Base-by-base conservation (phyloP, 2,797 vertebrate species). In the Poeciliopsis turneri region DNA sequence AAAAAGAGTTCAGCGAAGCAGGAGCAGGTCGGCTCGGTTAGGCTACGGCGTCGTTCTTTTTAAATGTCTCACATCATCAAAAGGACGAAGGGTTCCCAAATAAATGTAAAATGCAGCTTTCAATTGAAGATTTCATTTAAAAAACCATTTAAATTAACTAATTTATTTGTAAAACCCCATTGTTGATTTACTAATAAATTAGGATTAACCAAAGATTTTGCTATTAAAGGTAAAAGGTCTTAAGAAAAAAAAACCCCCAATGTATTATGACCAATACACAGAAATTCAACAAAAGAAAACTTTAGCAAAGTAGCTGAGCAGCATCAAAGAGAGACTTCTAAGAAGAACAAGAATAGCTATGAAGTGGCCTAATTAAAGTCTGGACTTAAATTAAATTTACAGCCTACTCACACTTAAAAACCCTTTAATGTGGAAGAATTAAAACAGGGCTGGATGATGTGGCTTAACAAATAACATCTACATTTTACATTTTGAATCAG, bases 1-100 rank as follows among this genome's bases (percentile, higher is more conserved):
- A 61, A 30, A 59, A 59, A 59, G 57, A 28, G 57, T 30, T 30
- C 1, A 15, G 16, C 57, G 2, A 16, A 20, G 79, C 66, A 72
- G n/a, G 15, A 18, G 15, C n/a, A 33, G 28, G 73, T 87, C 43
- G 78, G n/a, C 36, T 70, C 39, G 43, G 73, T 57, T 59, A 25
- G 55, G 30, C 28, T 20, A 3, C 55, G 9, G 8, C n/a, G 11
- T 20, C 18, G 9, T 36, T 66, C n/a, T 64, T 36, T 64, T 64
- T 69, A n/a, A 45, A 69, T 68, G 25, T 45, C n/a, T 43, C 25
- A n/a, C 10, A 69, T 45, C 12, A 69, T 45, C 39, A 69, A 25
- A 43, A 11, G 16, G 23, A 28, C 7, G 11, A 13, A n/a, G 5
- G 16, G 13, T 57, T 57, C 25, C 53, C 11, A 55, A 18, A 0